phyloP scores from a whole-genome alignment of 1,140 invertebrate genomes.

The Aphaenogaster floridana region DNA sequence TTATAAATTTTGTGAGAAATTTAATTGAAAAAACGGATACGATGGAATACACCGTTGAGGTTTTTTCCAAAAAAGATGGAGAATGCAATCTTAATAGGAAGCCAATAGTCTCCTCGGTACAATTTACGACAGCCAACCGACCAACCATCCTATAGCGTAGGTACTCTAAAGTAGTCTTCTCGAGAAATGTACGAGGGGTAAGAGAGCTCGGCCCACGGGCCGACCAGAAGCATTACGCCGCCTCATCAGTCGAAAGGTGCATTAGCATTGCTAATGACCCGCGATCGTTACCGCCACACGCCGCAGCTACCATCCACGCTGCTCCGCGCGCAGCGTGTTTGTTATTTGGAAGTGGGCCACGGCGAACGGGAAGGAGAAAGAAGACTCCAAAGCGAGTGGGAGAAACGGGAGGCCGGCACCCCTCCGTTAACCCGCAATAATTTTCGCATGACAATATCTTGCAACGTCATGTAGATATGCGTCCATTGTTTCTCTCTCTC shows the following conservation, averaged over 20 bases:
- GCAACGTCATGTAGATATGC: slow-evolving; percentile 39
- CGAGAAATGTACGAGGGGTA: slow-evolving; percentile 66
- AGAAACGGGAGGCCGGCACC: background rate
- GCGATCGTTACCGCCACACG: slow-evolving; percentile 82
- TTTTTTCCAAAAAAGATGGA: slow-evolving; percentile 51
- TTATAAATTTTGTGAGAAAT: slow-evolving; percentile 1
- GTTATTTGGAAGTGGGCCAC: slow-evolving; percentile 70
- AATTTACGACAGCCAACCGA: slow-evolving; percentile 64
- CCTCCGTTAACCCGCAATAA: slow-evolving; percentile 30
- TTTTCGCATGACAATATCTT: slow-evolving; percentile 46
- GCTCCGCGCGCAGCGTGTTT: slow-evolving; percentile 50
- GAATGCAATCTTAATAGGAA: slow-evolving; percentile 78
- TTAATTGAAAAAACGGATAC: slow-evolving; percentile 11
- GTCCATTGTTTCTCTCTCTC: slow-evolving; percentile 26
- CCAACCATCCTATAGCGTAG: slow-evolving; percentile 35
- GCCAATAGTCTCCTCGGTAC: slow-evolving; percentile 75
- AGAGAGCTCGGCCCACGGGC: slow-evolving; percentile 44
- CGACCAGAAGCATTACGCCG: slow-evolving; percentile 75
- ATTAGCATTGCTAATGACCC: slow-evolving; percentile 85
- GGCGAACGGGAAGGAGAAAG: slow-evolving; percentile 25
- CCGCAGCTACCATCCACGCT: slow-evolving; percentile 54
- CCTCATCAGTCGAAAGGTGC: slow-evolving; percentile 83
- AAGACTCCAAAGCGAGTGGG: background rate
- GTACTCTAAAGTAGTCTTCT: slow-evolving; percentile 65
- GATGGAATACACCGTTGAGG: background rate